Percentiles rank a stretch among this genome's conserved stretches.
Conservation (phyloP, 2,888 invertebrate genomes). For the Cataglyphis cursor region DNA sequence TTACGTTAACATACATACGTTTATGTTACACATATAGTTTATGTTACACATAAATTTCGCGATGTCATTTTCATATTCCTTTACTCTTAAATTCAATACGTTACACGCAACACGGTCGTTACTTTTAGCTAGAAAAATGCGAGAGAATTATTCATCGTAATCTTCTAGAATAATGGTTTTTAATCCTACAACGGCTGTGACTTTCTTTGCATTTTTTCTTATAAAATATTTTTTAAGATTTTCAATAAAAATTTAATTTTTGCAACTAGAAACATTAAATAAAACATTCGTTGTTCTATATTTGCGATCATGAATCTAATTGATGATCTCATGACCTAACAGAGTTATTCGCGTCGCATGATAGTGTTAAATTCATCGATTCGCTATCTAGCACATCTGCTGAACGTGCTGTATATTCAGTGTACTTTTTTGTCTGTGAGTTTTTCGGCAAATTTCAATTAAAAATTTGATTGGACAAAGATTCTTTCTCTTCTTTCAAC, state of each 20-base stretch:
- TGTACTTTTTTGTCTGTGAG: background rate
- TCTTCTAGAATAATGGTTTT: background rate
- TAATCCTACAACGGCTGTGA: background rate
- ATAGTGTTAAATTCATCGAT: slow-evolving; percentile 18
- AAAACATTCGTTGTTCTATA: too few relatives aligned
- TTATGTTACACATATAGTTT: background rate
- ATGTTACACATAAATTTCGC: slow-evolving; percentile 19
- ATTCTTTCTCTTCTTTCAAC: background rate
- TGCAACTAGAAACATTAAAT: background rate
- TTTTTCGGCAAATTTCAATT: background rate
- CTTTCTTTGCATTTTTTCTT: background rate
- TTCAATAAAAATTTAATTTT: background rate
- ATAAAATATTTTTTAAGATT: background rate
- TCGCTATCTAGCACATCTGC: too few relatives aligned
- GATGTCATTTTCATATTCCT: slow-evolving; percentile 11
- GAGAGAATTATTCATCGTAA: slow-evolving; percentile 26
- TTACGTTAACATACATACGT: slow-evolving; percentile 21
- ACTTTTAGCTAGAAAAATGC: slow-evolving; percentile 10
- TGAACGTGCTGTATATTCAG: background rate
- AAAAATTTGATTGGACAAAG: background rate
- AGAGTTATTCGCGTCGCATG: background rate
- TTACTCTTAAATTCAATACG: slow-evolving; percentile 6
- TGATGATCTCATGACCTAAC: background rate
- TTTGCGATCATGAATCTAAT: background rate
- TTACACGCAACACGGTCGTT: background rate